These are phyloP conservation scores for Trichomycterus rosablanca DNA, from an alignment of 2,113 vertebrate genomes.

Conservation along the genomic window DNA sequence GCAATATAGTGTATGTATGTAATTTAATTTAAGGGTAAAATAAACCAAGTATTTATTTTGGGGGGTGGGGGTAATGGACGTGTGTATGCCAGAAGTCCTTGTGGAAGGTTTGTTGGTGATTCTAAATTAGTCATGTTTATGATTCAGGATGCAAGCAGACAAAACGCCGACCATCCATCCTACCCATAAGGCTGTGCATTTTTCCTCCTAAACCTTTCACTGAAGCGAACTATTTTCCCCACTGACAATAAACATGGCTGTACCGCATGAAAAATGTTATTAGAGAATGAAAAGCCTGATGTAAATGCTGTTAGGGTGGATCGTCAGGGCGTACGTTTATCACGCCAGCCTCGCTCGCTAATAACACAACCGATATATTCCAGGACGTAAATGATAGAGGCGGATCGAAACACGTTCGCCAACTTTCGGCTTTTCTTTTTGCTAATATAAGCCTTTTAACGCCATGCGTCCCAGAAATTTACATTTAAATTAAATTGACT, in stretches of 20 bases:
- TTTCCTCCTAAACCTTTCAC: no score
- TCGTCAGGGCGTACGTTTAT: constrained; percentile 17
- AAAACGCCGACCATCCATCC: constrained; percentile 35
- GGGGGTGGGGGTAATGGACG: no score
- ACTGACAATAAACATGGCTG: not conserved
- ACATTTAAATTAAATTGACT: constrained; percentile 52
- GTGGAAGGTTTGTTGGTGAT: constrained; percentile 24
- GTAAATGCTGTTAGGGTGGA: constrained; percentile 9
- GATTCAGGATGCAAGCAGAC: constrained; percentile 35
- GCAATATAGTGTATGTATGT: no score
- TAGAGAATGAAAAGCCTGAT: constrained; percentile 19
- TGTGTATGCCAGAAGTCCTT: constrained; percentile 11
- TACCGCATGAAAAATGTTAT: constrained; percentile 1
- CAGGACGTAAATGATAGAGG: constrained; percentile 28
- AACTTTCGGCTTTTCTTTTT: constrained; percentile 48
- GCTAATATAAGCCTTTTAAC: constrained; percentile 50
- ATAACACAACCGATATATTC: constrained; percentile 32
- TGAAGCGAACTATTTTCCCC: no score
- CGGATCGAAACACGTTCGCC: constrained; percentile 48
- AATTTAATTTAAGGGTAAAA: no score
- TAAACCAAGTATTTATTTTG: no score
- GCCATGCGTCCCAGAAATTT: constrained; percentile 41
- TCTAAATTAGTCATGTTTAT: constrained; percentile 25
- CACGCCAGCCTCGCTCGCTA: constrained; percentile 9
- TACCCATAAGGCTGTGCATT: constrained; percentile 25